Base-by-base conservation (phyloP, 2,113 vertebrate genomes). In the Sturnus vulgaris region DNA sequence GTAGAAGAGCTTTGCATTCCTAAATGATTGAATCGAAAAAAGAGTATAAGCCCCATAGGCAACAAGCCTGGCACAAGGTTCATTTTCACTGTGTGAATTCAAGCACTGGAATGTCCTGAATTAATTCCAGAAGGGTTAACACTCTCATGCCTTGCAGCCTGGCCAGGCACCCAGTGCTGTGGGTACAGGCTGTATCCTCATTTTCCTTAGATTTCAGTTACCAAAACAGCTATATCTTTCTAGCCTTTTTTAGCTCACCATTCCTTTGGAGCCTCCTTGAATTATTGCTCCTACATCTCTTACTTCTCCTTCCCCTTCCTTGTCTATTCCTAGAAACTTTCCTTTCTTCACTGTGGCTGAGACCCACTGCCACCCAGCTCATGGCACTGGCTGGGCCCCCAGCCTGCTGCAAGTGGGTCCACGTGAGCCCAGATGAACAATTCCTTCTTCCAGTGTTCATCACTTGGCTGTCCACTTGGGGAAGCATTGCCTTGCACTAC, bases 81-180 rank as follows among this genome's bases (percentile, higher is more conserved):
- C 93, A 94, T 92, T 96, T 95, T 95, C 84, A 56, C 72, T 64
- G 5, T 70, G 31, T 81, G 85, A 83, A 73, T 86, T 88, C 27
- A 90, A 88, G 88, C 3, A 3, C 31, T 87, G 94, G 89, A 96
- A 95, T 91, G 88, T 81, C n/a, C 83, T 93, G 72, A 86, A 81
- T 52, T 0, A 1, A 37, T 90, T 86, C 93, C 94, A 94, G 82
- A 77, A 77, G 64, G 76, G 79, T 94, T 93, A 95, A 92, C 47
- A 0, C 79, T 88, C 94, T 94, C 60, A 33, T 71, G 85, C 47
- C 63, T 75, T 0, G 0, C 28, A 70, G 79, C 47, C 24, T 46
- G 85, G 72, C 59, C 64, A 70, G 31, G 72, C 18, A 88, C 25
- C 24, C 42, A 17, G 28, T 44, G 63, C 65, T 2, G 1, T 0